Evolutionary conservation across 2,888 invertebrate genomes (phyloP).

Genomic region (Ophraella communa): DNA sequence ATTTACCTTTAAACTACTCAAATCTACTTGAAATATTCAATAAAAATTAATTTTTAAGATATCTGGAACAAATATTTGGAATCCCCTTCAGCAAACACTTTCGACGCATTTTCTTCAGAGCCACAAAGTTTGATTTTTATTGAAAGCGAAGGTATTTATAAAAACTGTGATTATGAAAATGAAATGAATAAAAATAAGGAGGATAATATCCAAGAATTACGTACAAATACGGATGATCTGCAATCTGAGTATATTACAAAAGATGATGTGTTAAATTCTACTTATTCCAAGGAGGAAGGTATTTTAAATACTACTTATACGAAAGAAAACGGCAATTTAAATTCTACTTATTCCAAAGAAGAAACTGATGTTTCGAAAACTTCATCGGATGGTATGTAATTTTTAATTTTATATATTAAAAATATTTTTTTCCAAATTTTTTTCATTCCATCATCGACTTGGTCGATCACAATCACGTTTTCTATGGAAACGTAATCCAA

Average conservation of each 20-base stretch:
- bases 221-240: background rate
- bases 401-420: background rate
- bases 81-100: constrained; percentile 51
- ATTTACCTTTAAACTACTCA: no score
- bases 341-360: background rate
- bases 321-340: background rate
- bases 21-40: no score
- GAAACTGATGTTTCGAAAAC: background rate
- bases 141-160: constrained; percentile 38
- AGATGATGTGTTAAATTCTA: background rate
- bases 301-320: background rate
- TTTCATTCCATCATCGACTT: no score
- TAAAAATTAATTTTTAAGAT: constrained; percentile 53
- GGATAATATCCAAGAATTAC: no score
- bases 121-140: constrained; percentile 53
- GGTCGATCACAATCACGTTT: no score
- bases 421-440: background rate
- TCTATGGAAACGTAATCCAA: no score
- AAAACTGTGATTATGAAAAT: constrained; percentile 6
- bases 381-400: constrained; percentile 1
- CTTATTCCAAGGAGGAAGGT: background rate
- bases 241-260: background rate
- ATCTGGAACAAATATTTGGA: constrained; percentile 59
- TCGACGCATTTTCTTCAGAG: constrained; percentile 52
- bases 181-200: background rate